Conservation (phyloP, 1,140 invertebrate species). For the Bombus fervidus region DNA sequence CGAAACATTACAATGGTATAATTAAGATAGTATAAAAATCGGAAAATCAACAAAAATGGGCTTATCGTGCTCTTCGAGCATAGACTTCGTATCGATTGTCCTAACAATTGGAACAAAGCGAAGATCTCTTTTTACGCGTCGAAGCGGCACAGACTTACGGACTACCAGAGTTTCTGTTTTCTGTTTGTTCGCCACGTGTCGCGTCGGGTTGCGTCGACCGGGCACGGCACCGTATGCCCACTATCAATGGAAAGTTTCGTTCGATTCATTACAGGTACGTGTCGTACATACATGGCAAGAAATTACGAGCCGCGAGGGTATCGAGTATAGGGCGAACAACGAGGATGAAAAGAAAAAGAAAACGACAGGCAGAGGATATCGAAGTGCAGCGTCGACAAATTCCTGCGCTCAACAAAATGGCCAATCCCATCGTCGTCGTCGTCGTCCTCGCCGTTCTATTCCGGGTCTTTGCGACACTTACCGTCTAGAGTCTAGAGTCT, state of each 20-base stretch:
- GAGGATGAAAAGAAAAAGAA: constrained; percentile 56
- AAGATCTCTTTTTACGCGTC: no score
- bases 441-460: constrained; percentile 71
- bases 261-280: constrained; percentile 34
- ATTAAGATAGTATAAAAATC: no score
- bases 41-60: no score
- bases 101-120: no score
- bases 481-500: constrained; percentile 44
- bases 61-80: no score
- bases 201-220: neutral
- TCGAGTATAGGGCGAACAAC: constrained; percentile 51
- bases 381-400: constrained; percentile 79
- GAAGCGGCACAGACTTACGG: no score
- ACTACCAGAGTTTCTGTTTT: no score
- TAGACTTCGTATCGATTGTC: no score
- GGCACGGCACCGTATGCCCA: neutral
- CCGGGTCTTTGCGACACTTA: constrained; percentile 64
- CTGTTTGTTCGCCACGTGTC: neutral
- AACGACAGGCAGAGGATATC: constrained; percentile 63
- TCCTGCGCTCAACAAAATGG: constrained; percentile 78
- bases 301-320: constrained; percentile 44
- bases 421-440: constrained; percentile 72
- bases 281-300: neutral
- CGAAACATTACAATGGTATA: no score
- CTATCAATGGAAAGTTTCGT: constrained; percentile 51